Evolutionary conservation across 2,113 vertebrate genomes (phyloP).

Genomic region (Entelurus aequoreus): DNA sequence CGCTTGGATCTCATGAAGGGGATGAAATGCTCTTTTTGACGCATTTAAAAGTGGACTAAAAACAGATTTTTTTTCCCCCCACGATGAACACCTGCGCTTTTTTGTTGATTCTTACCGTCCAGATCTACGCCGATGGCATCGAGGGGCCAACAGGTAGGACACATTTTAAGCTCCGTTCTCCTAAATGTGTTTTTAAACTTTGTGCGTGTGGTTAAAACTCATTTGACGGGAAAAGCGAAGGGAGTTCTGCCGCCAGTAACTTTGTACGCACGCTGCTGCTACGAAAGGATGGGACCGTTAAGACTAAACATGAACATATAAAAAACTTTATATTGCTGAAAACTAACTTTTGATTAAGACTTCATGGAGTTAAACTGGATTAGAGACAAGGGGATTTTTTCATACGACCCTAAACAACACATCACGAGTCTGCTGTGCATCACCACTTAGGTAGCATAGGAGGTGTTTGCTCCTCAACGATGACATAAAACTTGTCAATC

Average conservation of each 20-base stretch:
- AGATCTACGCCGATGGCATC: constrained; percentile 76
- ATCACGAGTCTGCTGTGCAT: constrained; percentile 3
- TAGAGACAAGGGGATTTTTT: too few relatives aligned
- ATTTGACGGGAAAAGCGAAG: constrained; percentile 15
- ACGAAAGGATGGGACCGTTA: neutral
- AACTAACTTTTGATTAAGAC: constrained; percentile 5
- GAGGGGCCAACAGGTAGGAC: constrained; percentile 78
- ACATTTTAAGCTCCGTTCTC: constrained; percentile 1
- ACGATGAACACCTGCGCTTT: constrained; percentile 77
- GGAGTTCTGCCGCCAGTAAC: constrained; percentile 44
- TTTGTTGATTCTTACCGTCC: constrained; percentile 70
- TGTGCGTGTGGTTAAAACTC: constrained; percentile 24
- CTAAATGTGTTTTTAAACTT: constrained; percentile 47
- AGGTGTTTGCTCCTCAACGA: constrained; percentile 3
- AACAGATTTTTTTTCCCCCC: constrained; percentile 25
- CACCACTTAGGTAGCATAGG: constrained; percentile 13
- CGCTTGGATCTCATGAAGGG: constrained; percentile 49
- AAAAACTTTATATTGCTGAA: constrained; percentile 13
- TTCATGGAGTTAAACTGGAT: constrained; percentile 6
- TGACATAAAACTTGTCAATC: neutral
- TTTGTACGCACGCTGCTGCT: constrained; percentile 33
- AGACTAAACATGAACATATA: neutral
- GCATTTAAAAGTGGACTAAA: constrained; percentile 72
- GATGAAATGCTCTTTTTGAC: constrained; percentile 57
- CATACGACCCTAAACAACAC: constrained; percentile 26